phyloP scores from a whole-genome alignment of 2,113 vertebrate species.

The Romanogobio albipinnatus region DNA sequence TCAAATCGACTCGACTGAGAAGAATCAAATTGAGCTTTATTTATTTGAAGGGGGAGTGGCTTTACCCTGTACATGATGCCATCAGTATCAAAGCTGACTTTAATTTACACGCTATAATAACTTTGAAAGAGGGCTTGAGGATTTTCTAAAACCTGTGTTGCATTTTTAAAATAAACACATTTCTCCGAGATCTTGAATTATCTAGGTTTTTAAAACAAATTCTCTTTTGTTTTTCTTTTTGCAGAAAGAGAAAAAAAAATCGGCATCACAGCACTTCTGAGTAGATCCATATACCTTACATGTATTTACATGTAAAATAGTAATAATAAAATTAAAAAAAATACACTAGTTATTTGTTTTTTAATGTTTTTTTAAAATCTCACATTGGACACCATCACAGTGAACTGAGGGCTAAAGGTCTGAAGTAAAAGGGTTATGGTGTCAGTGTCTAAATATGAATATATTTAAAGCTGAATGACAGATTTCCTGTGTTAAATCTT shows the following conservation, averaged over 20 bases:
- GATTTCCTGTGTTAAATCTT: neutral
- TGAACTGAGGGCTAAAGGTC: too few species aligned
- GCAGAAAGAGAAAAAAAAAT: too few species aligned
- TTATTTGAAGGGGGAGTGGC: conserved; percentile 10
- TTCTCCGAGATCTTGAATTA: neutral
- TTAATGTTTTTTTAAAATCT: too few species aligned
- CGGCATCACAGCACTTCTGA: neutral
- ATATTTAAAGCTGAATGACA: neutral
- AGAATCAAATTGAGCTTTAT: neutral
- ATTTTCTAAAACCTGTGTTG: neutral
- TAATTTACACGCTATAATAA: neutral
- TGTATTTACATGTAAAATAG: too few species aligned
- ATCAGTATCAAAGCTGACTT: neutral
- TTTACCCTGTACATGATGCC: neutral
- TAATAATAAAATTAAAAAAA: too few species aligned
- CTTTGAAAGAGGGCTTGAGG: neutral
- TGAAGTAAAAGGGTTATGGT: too few species aligned
- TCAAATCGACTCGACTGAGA: neutral
- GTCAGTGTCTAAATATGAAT: too few species aligned
- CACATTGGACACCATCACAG: too few species aligned
- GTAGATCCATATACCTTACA: neutral
- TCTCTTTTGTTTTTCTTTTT: neutral
- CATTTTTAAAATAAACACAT: neutral
- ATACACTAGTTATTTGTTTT: too few species aligned
- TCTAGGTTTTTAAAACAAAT: neutral